Evolutionary conservation across 2,113 vertebrate species (phyloP).

Genomic region (Marmota flaviventris): DNA sequence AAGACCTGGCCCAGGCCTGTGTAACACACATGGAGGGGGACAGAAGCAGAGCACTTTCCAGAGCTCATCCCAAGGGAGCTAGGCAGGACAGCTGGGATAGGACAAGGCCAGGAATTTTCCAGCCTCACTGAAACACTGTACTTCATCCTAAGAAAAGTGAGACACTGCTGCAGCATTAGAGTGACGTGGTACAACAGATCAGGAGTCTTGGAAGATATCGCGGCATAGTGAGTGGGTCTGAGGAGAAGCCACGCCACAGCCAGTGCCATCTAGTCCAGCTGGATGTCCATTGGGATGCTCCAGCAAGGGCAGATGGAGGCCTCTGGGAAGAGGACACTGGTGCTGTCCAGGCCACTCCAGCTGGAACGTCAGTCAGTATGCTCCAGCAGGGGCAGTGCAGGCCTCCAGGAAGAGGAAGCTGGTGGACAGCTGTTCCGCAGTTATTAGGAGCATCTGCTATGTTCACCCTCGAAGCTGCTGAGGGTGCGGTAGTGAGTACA

Average conservation of each 20-base stretch:
- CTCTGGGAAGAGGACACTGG: neutral
- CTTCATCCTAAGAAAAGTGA: neutral
- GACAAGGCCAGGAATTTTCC: neutral
- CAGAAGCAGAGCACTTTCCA: too few relatives aligned
- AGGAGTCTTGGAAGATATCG: neutral
- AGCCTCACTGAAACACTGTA: neutral
- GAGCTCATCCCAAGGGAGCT: too few relatives aligned
- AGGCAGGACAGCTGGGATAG: too few relatives aligned
- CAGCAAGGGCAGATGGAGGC: neutral
- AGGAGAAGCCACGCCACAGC: neutral
- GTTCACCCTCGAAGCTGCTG: neutral
- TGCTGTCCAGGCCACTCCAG: neutral
- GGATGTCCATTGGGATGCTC: neutral
- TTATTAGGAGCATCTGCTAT: neutral
- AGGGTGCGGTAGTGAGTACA: neutral
- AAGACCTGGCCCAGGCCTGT: neutral
- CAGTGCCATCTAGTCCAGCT: neutral
- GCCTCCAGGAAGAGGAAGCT: neutral
- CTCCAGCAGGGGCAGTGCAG: neutral
- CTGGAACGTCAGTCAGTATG: neutral
- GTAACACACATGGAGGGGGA: too few relatives aligned
- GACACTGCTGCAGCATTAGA: neutral
- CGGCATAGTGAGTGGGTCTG: neutral
- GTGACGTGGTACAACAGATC: neutral
- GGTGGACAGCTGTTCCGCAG: neutral